Base-by-base conservation (phyloP, 1,140 invertebrate genomes). In the Melanaphis sacchari region DNA sequence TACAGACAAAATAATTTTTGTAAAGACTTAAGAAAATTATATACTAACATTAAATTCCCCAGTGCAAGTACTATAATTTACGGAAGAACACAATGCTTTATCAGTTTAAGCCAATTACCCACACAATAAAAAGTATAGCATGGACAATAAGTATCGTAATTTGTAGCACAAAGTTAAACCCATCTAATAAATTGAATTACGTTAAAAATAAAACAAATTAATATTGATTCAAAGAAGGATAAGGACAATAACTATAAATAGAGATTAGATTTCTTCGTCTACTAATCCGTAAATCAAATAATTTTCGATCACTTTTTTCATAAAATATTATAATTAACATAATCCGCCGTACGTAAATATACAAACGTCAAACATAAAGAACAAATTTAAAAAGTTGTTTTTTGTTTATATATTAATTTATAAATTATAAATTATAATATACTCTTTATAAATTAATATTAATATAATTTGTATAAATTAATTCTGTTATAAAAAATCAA, bases 41-140 rank as follows among this genome's bases (percentile, higher is more conserved):
- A 40, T 18, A 89, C 8, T 11, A 52, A 89, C 46, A 89, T 89
- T 54, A 89, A 89, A 24, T 43, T 92, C 66, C 66, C 66, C 4
- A 49, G 31, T 92, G 54, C n/a, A n/a, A n/a, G 54, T 38, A n/a
- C 59, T 7, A 91, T 76, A 91, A 59, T 82, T 84, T 92, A 26
- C 15, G 15, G 9, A 43, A 36, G n/a, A 38, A n/a, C 43, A 76
- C 76, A 91, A 66, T 76, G 54, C 26, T 43, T 41, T 43, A n/a
- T 43, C 38, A 49, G n/a, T 43, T 92, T 81, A 43, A 81, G 24
- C 59, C 91, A 81, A 81, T 92, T 76, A 81, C 38, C 43, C 24
- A 46, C n/a, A 18, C 76, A 81, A n/a, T 81, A 92, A 38, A 43
- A 49, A 66, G 38, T 46, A n/a, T n/a, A 43, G 49, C n/a, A 22